Percentiles rank a stretch among this genome's conserved stretches.
Conservation (phyloP, 2,888 invertebrate species). For the Trypoxylon attenuatum region DNA sequence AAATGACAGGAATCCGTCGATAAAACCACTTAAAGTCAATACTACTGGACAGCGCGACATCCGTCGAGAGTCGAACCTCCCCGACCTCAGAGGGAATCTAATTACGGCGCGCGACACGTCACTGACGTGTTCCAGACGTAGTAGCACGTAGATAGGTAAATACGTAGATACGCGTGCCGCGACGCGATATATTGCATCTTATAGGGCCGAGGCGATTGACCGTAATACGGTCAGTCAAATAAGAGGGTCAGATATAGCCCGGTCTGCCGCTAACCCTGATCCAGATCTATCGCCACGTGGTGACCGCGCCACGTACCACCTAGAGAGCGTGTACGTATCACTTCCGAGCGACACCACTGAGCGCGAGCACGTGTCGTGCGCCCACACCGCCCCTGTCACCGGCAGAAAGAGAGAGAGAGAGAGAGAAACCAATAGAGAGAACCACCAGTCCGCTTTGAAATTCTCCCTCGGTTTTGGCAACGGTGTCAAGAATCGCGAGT, state of each 20-base stretch:
- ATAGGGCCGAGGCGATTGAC: slow-evolving; percentile 67
- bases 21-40: slow-evolving; percentile 44
- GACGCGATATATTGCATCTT: slow-evolving; percentile 38
- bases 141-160: slow-evolving; percentile 30
- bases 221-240: slow-evolving; percentile 70
- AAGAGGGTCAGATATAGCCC: slow-evolving; percentile 73
- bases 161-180: background rate
- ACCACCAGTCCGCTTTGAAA: background rate
- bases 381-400: background rate
- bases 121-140: slow-evolving; percentile 61
- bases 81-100: slow-evolving; percentile 52
- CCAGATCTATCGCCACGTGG: slow-evolving; percentile 73
- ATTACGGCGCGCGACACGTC: slow-evolving; percentile 56
- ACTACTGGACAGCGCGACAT: no score
- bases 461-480: background rate
- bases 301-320: slow-evolving; percentile 37
- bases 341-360: background rate
- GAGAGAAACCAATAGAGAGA: background rate
- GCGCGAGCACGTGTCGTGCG: slow-evolving; percentile 33
- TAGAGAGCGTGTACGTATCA: slow-evolving; percentile 1
- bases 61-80: slow-evolving; percentile 24
- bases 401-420: background rate
- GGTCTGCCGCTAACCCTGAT: slow-evolving; percentile 73
- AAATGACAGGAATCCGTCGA: slow-evolving; percentile 28
- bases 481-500: background rate